Percentiles rank a stretch among this genome's conserved stretches.
phyloP scores from a whole-genome alignment of 2,797 vertebrate species.

The Vultur gryphus region DNA sequence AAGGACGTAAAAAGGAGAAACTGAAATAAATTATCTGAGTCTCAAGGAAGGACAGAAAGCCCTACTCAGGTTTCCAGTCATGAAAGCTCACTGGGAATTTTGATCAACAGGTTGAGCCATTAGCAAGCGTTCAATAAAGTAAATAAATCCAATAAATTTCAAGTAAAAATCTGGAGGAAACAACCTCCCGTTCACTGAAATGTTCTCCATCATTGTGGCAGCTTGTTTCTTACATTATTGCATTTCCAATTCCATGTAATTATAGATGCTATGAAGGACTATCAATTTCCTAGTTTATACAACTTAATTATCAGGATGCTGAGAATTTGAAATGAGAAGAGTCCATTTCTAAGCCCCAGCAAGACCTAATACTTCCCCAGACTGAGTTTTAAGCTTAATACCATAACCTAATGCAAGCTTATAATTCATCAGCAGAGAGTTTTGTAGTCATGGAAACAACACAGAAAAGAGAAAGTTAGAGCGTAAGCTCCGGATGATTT shows the following conservation, averaged over 20 bases:
- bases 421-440: background rate
- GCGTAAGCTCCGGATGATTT: background rate
- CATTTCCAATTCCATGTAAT: constrained; percentile 32
- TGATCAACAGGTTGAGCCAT: background rate
- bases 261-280: background rate
- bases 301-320: constrained; percentile 25
- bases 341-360: background rate
- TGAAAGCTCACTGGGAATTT: background rate
- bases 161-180: background rate
- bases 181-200: background rate
- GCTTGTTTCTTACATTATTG: constrained; percentile 14
- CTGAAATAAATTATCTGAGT: background rate
- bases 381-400: background rate
- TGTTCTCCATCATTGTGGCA: constrained; percentile 16
- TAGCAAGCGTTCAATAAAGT: constrained; percentile 19
- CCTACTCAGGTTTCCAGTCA: background rate
- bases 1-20: background rate
- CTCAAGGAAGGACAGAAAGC: background rate
- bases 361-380: background rate
- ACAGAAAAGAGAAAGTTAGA: background rate
- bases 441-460: constrained; percentile 20
- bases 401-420: background rate
- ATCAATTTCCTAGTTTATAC: constrained; percentile 15
- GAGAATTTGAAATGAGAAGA: constrained; percentile 13
- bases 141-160: constrained; percentile 6